phyloP scores from a whole-genome alignment of 2,888 invertebrate genomes.

The Dascillus cervinus region DNA sequence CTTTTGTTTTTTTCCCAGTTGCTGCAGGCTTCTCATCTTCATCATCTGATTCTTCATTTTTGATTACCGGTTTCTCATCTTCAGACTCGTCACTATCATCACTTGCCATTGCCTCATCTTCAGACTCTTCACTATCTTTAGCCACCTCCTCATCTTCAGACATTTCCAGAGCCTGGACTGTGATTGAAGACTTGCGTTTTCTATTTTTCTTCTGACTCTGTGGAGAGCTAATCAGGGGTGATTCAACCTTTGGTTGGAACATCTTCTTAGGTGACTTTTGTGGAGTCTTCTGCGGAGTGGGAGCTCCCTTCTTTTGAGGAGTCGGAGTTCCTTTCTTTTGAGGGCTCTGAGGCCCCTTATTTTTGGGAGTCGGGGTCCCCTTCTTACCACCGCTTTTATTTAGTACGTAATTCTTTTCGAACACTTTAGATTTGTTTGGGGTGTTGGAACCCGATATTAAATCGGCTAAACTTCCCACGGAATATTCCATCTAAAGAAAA shows the following conservation, averaged over 20 bases:
- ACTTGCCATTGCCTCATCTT: background rate
- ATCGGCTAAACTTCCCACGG: conserved; percentile 52
- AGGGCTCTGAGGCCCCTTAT: conserved; percentile 3
- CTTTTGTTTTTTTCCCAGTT: conserved; percentile 5
- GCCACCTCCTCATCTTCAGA: conserved; percentile 3
- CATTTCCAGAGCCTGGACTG: conserved; percentile 5
- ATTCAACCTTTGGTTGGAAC: background rate
- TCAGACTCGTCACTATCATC: background rate
- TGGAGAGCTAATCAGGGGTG: background rate
- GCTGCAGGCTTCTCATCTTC: conserved; percentile 8
- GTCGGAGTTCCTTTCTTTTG: background rate
- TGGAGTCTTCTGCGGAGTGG: background rate
- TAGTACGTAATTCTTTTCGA: conserved; percentile 18
- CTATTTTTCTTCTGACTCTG: background rate
- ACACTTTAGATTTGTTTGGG: conserved; percentile 46
- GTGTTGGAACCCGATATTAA: conserved; percentile 51
- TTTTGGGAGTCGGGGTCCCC: background rate
- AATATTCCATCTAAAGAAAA: conserved; percentile 27
- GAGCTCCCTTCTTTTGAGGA: conserved; percentile 2
- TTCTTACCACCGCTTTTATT: background rate
- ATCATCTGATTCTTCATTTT: conserved; percentile 10
- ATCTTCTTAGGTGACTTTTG: background rate
- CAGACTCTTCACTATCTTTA: conserved; percentile 1
- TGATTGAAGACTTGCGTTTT: conserved; percentile 6
- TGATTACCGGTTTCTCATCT: background rate